Base-by-base conservation (phyloP, 2,888 invertebrate species). In the Aspidiotus rigidus region DNA sequence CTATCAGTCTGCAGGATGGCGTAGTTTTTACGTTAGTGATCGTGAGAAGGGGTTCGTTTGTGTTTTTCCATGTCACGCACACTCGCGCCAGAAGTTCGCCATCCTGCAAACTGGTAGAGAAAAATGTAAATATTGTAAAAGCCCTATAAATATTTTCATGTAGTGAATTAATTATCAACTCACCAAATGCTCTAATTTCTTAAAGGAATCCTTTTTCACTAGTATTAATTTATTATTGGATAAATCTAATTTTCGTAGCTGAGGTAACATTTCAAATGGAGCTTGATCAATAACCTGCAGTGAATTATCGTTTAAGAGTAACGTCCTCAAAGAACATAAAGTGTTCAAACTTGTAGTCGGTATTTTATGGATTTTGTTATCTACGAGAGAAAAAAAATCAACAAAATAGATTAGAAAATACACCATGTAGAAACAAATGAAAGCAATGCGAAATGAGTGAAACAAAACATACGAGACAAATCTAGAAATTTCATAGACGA, bases 401-500 rank as follows among this genome's bases (percentile, higher is more conserved):
- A 28, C 28, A 28, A 28, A 28, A 28, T 28, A 1, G 28, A 28
- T 28, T 28, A 28, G 28, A 28, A 28, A 28, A 28, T 28, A 28
- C 5, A 3, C 28, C 28, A 28, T 3, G 5, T n/a, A n/a, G 11
- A 53, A 53, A 53, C 53, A 15, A 55, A 13, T 2, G 17, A 55
- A 16, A 3, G 15, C 56, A 55, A 62, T 49, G 6, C 44, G 8
- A 44, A n/a, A n/a, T 3, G 6, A 3, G 1, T 40, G 16, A 62
- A 54, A 71, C 53, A 28, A 28, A 39, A 10, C n/a, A 72, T 73
- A 75, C 75, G 83, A 59, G 88, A 87, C 57, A 91, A 80, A 77
- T 92, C 90, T 40, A 91, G 77, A 76, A 87, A 84, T 75, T 87
- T 82, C 57, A 91, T 77, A 54, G 86, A 83, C 0, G 90, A 89